Percentiles rank a stretch among this genome's conserved stretches.
Conservation (phyloP, 2,888 invertebrate species). For the Drosophila colorata region DNA sequence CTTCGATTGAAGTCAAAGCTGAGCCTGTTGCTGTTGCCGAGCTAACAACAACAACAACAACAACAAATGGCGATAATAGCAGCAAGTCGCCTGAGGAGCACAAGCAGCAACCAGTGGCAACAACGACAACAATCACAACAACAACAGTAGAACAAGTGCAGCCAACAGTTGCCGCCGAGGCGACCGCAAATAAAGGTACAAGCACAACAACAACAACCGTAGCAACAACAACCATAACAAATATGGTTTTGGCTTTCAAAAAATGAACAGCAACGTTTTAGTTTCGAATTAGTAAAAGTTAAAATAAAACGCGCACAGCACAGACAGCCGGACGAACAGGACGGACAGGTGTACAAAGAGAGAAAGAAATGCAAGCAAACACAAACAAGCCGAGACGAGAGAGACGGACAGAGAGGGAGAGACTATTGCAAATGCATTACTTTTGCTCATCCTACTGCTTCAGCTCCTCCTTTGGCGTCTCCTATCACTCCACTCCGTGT, state of each 20-base stretch:
- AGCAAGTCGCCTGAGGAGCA: slow-evolving; percentile 34
- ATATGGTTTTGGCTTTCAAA: slow-evolving; percentile 38
- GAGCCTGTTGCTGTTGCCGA: slow-evolving; percentile 50
- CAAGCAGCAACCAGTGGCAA: slow-evolving; percentile 44
- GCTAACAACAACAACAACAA: slow-evolving; percentile 26
- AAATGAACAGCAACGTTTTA: slow-evolving; percentile 39
- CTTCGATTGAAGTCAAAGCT: slow-evolving; percentile 54
- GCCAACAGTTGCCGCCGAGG: slow-evolving; percentile 42
- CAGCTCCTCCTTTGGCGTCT: slow-evolving; percentile 14
- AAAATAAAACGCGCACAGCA: slow-evolving; percentile 51
- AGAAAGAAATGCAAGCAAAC: slow-evolving; percentile 24
- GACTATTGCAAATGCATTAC: slow-evolving; percentile 33
- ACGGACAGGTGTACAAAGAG: slow-evolving; percentile 29
- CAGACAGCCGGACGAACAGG: slow-evolving; percentile 32
- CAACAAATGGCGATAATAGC: slow-evolving; percentile 63
- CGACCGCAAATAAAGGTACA: slow-evolving; percentile 62
- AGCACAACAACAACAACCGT: slow-evolving; percentile 28
- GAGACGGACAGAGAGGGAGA: slow-evolving; percentile 8
- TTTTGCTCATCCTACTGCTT: slow-evolving; percentile 33
- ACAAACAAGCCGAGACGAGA: slow-evolving; percentile 8
- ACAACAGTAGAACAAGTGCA: slow-evolving; percentile 63
- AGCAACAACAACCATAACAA: slow-evolving; percentile 11
- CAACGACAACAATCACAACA: slow-evolving; percentile 41
- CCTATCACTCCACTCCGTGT: slow-evolving; percentile 3
- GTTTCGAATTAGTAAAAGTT: slow-evolving; percentile 73